These are phyloP conservation scores for Diorhabda sublineata DNA, from an alignment of 1,140 invertebrate genomes.

Conservation along the genomic window DNA sequence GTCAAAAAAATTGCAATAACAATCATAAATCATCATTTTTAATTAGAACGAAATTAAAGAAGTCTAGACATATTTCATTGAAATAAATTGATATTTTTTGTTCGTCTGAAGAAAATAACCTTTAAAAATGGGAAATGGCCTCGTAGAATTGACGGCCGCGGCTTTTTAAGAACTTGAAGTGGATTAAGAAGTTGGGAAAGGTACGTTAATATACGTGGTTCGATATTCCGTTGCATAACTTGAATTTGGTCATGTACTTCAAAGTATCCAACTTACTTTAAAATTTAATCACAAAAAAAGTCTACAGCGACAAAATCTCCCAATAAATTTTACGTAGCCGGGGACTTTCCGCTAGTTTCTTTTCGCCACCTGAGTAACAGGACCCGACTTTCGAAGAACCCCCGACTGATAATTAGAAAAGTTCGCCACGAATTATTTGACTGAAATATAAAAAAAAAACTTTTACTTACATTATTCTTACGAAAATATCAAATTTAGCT, in stretches of 20 bases:
- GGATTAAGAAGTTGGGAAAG: background rate
- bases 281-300: background rate
- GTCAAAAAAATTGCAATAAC: too few relatives aligned
- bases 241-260: background rate
- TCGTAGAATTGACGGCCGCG: too few relatives aligned
- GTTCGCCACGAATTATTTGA: background rate
- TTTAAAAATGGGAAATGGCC: too few relatives aligned
- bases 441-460: background rate
- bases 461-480: too few relatives aligned
- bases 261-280: slow-evolving; percentile 1
- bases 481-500: too few relatives aligned
- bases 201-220: background rate
- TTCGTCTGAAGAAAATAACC: too few relatives aligned
- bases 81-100: too few relatives aligned
- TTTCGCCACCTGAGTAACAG: background rate
- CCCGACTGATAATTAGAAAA: background rate
- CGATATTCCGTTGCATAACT: background rate
- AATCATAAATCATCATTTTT: too few relatives aligned
- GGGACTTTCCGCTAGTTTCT: background rate
- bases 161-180: background rate
- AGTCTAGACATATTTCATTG: too few relatives aligned
- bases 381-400: background rate
- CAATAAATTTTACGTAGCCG: background rate
- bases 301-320: background rate
- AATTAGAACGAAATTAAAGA: too few relatives aligned